phyloP scores from a whole-genome alignment of 2,113 vertebrate genomes.

The Hystrix brachyura region DNA sequence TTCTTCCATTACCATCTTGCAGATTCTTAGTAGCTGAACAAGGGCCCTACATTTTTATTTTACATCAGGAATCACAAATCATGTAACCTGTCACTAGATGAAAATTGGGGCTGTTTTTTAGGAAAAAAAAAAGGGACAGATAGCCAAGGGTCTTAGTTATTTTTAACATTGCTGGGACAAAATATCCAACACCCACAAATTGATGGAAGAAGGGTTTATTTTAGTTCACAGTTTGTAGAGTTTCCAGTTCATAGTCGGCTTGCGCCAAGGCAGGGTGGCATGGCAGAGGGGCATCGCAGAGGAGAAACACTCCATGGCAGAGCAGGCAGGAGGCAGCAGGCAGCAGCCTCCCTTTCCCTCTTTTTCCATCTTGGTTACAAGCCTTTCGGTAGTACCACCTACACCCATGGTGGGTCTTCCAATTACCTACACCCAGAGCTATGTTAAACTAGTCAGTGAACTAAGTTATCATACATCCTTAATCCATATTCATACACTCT shows the following conservation, averaged over 20 bases:
- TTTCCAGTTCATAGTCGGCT: not conserved
- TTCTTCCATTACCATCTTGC: accelerated
- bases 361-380: not conserved
- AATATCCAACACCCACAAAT: not conserved
- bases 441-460: not conserved
- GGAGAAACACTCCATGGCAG: not conserved
- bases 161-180: not conserved
- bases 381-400: not conserved
- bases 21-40: too few species aligned
- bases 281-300: not conserved
- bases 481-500: not conserved
- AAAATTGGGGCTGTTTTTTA: not conserved
- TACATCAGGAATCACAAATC: not conserved
- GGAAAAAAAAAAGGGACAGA: not conserved
- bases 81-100: accelerated
- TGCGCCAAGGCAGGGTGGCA: not conserved
- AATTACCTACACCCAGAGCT: not conserved
- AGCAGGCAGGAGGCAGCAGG: not conserved
- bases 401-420: not conserved
- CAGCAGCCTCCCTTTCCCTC: not conserved
- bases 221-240: not conserved
- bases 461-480: not conserved
- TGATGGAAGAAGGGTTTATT: not conserved
- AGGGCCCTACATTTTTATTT: not conserved
- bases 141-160: not conserved